phyloP scores from a whole-genome alignment of 2,113 vertebrate species.

The Baryphthengus martii region DNA sequence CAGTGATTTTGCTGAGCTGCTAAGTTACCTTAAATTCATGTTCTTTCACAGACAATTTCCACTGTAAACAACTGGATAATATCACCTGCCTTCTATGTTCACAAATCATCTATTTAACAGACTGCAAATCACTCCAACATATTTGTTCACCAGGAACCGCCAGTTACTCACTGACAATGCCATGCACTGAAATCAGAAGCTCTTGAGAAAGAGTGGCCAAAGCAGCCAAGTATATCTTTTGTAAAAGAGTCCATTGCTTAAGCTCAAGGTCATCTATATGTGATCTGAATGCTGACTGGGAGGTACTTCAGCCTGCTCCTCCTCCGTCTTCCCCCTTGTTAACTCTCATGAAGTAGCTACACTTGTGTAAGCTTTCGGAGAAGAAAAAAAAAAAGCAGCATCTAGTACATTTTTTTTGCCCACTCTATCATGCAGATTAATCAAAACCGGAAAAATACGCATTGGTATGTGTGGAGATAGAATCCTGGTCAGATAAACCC shows the following conservation, averaged over 20 bases:
- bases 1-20: not conserved
- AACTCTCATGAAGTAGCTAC: not conserved
- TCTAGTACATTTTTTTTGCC: not conserved
- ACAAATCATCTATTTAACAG: not conserved
- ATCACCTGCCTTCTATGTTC: not conserved
- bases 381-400: not conserved
- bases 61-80: not conserved
- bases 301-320: not conserved
- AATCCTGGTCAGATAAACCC: not conserved
- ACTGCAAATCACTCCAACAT: not conserved
- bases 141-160: not conserved
- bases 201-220: not conserved
- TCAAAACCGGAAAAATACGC: not conserved
- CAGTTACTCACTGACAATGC: not conserved
- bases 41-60: not conserved
- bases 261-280: not conserved
- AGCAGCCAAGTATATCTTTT: not conserved
- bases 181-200: not conserved
- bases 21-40: not conserved
- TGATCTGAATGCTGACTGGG: not conserved
- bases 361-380: not conserved
- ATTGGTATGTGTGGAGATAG: not conserved
- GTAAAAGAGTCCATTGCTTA: not conserved
- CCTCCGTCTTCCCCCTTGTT: not conserved
- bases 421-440: not conserved